Percentiles rank a stretch among this genome's conserved stretches.
Evolutionary conservation across 2,113 vertebrate genomes (phyloP).

Genomic region (Calypte anna): DNA sequence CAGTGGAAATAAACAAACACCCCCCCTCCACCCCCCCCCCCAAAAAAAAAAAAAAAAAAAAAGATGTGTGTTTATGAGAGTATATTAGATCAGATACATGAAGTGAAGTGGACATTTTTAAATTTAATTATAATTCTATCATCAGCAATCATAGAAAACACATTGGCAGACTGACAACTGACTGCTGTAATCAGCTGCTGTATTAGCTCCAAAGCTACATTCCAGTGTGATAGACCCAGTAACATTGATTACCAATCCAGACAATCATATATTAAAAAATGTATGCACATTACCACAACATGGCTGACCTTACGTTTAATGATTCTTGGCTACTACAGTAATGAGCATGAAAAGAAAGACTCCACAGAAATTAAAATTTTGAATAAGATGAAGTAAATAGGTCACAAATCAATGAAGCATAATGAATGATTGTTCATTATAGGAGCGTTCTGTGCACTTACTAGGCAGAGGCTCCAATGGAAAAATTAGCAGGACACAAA

Average conservation of each 20-base stretch:
- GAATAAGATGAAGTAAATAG: neutral
- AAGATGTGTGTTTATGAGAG: neutral
- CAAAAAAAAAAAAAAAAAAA: neutral
- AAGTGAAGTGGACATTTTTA: neutral
- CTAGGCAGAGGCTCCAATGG: neutral
- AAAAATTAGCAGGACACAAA: neutral
- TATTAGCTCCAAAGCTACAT: neutral
- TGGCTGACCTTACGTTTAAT: neutral
- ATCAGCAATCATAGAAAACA: neutral
- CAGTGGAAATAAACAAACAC: neutral
- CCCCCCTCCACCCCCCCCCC: too few relatives aligned
- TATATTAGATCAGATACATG: neutral
- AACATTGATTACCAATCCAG: neutral
- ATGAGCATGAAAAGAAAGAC: neutral
- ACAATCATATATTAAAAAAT: neutral
- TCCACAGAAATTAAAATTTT: neutral
- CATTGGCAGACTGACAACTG: neutral
- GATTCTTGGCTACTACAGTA: neutral
- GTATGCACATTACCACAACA: neutral
- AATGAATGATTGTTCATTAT: neutral
- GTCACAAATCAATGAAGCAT: neutral
- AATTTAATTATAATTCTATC: neutral
- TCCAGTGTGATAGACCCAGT: neutral
- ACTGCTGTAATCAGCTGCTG: neutral
- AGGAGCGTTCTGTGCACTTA: neutral